These are phyloP conservation scores for Pogoniulus pusillus DNA, from an alignment of 2,797 vertebrate species.

Conservation along the genomic window DNA sequence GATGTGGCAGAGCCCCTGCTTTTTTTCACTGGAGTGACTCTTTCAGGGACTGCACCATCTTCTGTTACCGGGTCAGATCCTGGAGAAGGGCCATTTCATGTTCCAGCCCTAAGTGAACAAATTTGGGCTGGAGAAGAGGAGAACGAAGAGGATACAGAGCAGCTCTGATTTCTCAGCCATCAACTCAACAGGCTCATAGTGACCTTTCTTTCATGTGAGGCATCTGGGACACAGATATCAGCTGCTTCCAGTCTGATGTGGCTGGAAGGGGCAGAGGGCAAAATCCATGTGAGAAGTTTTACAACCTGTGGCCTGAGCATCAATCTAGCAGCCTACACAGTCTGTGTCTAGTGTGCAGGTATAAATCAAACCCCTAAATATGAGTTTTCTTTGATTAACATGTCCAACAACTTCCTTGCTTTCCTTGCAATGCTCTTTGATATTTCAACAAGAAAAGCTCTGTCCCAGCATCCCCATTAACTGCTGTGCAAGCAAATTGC, in stretches of 20 bases:
- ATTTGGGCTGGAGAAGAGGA: neutral
- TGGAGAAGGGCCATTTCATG: neutral
- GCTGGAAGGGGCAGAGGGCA: conserved; percentile 39
- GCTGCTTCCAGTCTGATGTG: neutral
- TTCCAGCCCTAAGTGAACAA: neutral
- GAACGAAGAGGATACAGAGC: neutral
- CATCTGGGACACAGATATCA: neutral
- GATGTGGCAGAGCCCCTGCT: neutral
- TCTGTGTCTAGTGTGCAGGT: neutral
- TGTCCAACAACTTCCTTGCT: conserved; percentile 41
- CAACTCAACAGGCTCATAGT: neutral
- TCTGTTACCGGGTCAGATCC: neutral
- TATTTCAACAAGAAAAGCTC: conserved; percentile 39
- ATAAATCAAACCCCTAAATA: conserved; percentile 42
- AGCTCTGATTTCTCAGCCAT: neutral
- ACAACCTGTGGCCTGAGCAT: neutral
- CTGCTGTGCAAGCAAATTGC: neutral
- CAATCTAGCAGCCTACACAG: neutral
- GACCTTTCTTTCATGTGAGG: neutral
- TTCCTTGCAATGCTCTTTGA: conserved; percentile 44
- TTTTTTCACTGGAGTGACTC: neutral
- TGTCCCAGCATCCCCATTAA: conserved; percentile 33
- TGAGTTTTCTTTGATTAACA: conserved; percentile 35
- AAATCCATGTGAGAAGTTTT: neutral
- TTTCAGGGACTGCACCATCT: neutral